phyloP scores from a whole-genome alignment of 2,888 invertebrate genomes.

The Phorcus lineatus region DNA sequence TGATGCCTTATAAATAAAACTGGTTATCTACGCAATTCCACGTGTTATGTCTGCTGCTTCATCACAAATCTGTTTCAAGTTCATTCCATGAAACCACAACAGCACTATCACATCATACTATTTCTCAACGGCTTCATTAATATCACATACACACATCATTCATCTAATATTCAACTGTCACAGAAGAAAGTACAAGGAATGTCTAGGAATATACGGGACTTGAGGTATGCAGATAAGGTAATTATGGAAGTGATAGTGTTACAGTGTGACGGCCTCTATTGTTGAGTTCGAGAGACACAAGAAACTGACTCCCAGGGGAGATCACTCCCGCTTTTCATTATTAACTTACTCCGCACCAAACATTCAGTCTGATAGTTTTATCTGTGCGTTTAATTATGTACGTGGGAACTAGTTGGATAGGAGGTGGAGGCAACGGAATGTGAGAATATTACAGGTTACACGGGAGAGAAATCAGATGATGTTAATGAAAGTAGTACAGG shows the following conservation, averaged over 20 bases:
- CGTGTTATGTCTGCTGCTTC: too few species aligned
- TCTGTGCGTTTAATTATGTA: neutral
- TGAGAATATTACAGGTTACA: too few species aligned
- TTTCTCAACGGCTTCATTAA: too few species aligned
- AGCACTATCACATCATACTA: too few species aligned
- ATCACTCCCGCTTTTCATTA: neutral
- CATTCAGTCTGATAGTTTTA: neutral
- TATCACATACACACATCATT: too few species aligned
- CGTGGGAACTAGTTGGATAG: neutral
- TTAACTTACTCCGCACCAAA: neutral
- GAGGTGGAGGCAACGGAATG: too few species aligned
- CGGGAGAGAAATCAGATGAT: too few species aligned
- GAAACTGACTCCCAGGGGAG: neutral
- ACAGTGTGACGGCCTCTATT: neutral
- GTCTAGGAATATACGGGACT: neutral
- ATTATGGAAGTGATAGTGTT: neutral
- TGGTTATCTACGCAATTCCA: too few species aligned
- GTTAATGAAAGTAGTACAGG: too few species aligned
- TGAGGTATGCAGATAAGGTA: neutral
- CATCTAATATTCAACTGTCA: neutral
- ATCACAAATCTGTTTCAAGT: too few species aligned
- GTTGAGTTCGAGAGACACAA: neutral
- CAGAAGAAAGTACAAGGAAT: neutral
- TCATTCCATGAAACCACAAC: too few species aligned
- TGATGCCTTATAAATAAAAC: too few species aligned